phyloP scores from a whole-genome alignment of 1,140 invertebrate species.

The Paramacrobiotus metropolitanus region DNA sequence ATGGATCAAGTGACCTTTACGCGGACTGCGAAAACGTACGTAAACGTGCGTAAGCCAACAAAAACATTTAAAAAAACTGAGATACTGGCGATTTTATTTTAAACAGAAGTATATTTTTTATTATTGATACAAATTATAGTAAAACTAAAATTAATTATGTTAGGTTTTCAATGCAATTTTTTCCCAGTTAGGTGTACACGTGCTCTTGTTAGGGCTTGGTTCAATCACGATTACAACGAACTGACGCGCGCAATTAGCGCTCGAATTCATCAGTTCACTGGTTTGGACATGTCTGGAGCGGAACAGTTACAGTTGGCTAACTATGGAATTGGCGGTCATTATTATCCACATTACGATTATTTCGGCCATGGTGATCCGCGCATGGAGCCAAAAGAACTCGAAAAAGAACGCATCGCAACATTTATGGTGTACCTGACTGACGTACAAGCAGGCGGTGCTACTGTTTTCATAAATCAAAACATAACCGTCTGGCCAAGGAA shows the following conservation, averaged over 20 bases:
- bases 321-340: constrained; percentile 32
- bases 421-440: neutral
- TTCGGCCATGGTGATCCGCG: no score
- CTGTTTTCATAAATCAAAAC: neutral
- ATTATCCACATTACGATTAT: constrained; percentile 32
- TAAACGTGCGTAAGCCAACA: no score
- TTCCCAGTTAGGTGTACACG: constrained; percentile 33
- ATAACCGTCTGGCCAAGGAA: neutral
- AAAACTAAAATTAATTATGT: neutral
- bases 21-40: no score
- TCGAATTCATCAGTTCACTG: constrained; percentile 35
- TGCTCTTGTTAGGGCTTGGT: constrained; percentile 25
- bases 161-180: no score
- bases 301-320: constrained; percentile 41
- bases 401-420: neutral
- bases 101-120: neutral
- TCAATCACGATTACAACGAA: constrained; percentile 13
- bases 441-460: neutral
- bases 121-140: neutral
- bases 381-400: neutral
- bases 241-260: constrained; percentile 13
- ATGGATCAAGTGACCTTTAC: no score
- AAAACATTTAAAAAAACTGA: no score
- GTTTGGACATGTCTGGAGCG: constrained; percentile 54
- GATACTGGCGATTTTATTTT: no score